A percentile compares a stretch with the other conserved stretches of the same genome.
Conservation (phyloP, 1,140 invertebrate genomes). For the Pseudomyrmex dendroicus region DNA sequence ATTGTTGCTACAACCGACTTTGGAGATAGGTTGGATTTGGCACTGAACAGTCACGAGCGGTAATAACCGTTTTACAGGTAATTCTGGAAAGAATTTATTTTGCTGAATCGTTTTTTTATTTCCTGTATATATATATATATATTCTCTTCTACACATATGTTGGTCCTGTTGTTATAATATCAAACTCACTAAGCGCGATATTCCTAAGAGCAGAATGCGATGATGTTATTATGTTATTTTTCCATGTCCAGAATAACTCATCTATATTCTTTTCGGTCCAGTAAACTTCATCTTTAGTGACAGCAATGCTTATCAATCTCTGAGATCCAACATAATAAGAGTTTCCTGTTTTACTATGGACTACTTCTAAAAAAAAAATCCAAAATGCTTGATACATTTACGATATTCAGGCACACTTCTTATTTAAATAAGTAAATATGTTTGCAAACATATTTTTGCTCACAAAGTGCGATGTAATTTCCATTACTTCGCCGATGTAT, state of each 20-base stretch:
- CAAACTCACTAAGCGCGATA: slow-evolving; percentile 73
- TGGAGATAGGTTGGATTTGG: slow-evolving; percentile 69
- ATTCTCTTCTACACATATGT: too few relatives aligned
- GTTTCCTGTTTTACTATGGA: too few relatives aligned
- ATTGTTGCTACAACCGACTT: slow-evolving; percentile 86
- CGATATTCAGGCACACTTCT: neutral
- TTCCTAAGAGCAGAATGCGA: slow-evolving; percentile 77
- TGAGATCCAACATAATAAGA: too few relatives aligned
- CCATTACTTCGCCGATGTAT: too few relatives aligned
- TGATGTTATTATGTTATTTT: slow-evolving; percentile 78
- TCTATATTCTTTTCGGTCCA: slow-evolving; percentile 72
- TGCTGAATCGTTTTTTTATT: neutral
- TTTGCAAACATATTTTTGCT: slow-evolving; percentile 10
- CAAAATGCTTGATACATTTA: slow-evolving; percentile 70
- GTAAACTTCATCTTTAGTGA: slow-evolving; percentile 87
- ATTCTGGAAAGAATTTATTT: slow-evolving; percentile 17
- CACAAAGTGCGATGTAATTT: too few relatives aligned
- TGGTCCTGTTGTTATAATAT: too few relatives aligned
- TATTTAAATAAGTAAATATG: slow-evolving; percentile 1
- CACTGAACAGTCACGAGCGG: slow-evolving; percentile 75
- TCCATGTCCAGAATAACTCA: slow-evolving; percentile 87
- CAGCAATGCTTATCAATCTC: slow-evolving; percentile 82
- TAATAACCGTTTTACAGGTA: neutral
- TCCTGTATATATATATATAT: too few relatives aligned
- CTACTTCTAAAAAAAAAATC: slow-evolving; percentile 63